Evolutionary conservation across 2,797 vertebrate species (phyloP), one percentile per base, ranked within the genome.

Genomic region (Gymnodraco acuticeps): DNA sequence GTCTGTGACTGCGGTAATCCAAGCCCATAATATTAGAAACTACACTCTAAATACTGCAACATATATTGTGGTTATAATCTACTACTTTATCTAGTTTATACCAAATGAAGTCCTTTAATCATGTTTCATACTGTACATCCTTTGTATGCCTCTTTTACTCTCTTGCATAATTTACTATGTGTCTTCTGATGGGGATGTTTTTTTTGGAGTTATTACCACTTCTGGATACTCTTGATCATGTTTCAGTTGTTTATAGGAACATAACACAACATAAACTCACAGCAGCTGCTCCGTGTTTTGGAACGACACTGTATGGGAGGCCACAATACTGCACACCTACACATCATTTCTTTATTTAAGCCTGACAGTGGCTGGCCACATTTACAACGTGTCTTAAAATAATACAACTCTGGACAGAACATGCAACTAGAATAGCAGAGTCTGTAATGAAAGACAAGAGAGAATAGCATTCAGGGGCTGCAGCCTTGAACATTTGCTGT

Each of bases 361-460:
- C 75, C 70, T 70, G 58, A 70, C 53, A 55, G 55, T 1, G 51
- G 62, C 48, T 80, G 62, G 68, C 19, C 70, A 68, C 10, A 3
- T 78, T 79, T 50, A 76, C 13, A 3, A 31, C 16, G 8, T 5
- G 52, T 74, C 70, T 45, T 73, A 88, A 90, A 90, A 90, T 91
- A 93, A 86, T 56, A 81, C 75, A 73, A 56, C 70, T 64, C 27
- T n/a, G 3, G 5, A 70, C 43, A 62, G 45, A 64, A 60, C 77
- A 71, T 65, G 60, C 65, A 75, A 68, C 38, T 58, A 47, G 64
- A 78, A 74, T 72, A 61, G 51, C 53, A 64, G 27, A 53, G 70
- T 31, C 4, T 64, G 42, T 51, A 74, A 69, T 60, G 73, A 75
- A 70, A 78, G 52, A 81, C 45, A 10, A 17, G 51, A 42, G 42